Evolutionary conservation across 2,797 vertebrate species (phyloP).

Genomic region (Tinamus major): DNA sequence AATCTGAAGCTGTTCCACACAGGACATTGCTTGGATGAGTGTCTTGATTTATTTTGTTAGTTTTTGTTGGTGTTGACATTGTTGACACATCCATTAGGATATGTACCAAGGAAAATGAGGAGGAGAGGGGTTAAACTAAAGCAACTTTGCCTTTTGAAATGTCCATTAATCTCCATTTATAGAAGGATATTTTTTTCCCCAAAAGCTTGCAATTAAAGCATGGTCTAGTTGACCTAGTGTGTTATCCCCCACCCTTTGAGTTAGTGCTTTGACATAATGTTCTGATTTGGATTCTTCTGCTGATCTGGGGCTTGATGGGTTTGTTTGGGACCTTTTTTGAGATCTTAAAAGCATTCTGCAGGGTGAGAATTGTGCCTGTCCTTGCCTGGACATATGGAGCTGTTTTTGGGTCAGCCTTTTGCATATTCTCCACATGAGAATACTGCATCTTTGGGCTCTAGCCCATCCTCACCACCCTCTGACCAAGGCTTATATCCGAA

Average conservation of each 20-base stretch:
- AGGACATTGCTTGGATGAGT: slow-evolving; percentile 4
- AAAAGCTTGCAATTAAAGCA: background rate
- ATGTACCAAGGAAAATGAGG: slow-evolving; percentile 10
- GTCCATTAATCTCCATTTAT: slow-evolving; percentile 30
- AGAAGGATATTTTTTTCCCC: background rate
- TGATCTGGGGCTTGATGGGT: background rate
- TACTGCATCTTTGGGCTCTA: fast-evolving
- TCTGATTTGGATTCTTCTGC: background rate
- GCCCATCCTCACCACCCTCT: background rate
- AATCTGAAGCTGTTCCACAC: background rate
- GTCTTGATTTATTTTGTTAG: background rate
- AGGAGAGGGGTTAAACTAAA: slow-evolving; percentile 36
- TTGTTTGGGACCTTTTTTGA: background rate
- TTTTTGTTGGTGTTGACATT: slow-evolving; percentile 6
- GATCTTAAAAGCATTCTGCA: background rate
- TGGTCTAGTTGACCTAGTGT: background rate
- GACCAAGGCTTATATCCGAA: background rate
- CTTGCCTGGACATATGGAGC: fast-evolving
- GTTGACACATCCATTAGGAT: slow-evolving; percentile 8
- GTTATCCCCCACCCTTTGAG: background rate
- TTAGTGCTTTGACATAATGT: background rate
- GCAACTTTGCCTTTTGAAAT: background rate
- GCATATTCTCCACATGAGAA: fast-evolving
- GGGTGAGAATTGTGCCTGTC: background rate
- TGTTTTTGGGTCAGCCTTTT: background rate